Evolutionary conservation across 1,140 invertebrate species (phyloP).

Genomic region (Magallana angulata): DNA sequence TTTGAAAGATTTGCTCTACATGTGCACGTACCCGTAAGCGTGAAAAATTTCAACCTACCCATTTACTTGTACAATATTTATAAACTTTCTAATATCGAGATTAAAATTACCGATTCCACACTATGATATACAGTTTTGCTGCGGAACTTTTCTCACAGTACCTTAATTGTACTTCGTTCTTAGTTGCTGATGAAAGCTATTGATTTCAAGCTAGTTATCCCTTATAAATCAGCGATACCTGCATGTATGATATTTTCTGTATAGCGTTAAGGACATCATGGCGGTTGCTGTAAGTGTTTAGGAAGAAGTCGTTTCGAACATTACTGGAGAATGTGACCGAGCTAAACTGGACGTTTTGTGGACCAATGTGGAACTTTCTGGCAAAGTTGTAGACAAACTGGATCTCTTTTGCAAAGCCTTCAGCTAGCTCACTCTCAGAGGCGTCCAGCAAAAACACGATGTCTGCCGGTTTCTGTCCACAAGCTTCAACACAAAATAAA

Average conservation of each 20-base stretch:
- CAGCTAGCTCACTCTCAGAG: constrained; percentile 53
- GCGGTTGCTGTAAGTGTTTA: constrained; percentile 39
- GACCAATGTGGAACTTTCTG: constrained; percentile 54
- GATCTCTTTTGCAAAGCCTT: constrained; percentile 57
- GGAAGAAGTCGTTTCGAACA: constrained; percentile 47
- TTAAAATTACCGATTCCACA: no score
- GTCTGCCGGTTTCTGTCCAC: constrained; percentile 56
- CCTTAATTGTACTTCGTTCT: no score
- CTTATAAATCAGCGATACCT: background rate
- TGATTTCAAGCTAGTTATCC: no score
- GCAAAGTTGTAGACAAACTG: constrained; percentile 61
- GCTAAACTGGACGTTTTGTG: constrained; percentile 57
- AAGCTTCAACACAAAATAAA: constrained; percentile 30
- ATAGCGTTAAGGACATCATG: constrained; percentile 43
- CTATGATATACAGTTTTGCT: no score
- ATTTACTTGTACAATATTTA: no score
- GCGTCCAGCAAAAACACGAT: constrained; percentile 64
- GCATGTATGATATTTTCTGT: constrained; percentile 45
- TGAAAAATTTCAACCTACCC: no score
- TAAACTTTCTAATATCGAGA: no score
- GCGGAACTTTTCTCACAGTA: no score
- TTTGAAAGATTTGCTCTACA: no score
- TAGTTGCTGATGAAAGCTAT: no score
- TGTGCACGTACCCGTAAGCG: no score
- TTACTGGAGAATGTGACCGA: constrained; percentile 46